These are phyloP conservation scores for Empidonax traillii DNA, from an alignment of 2,113 vertebrate genomes.

Conservation along the genomic window DNA sequence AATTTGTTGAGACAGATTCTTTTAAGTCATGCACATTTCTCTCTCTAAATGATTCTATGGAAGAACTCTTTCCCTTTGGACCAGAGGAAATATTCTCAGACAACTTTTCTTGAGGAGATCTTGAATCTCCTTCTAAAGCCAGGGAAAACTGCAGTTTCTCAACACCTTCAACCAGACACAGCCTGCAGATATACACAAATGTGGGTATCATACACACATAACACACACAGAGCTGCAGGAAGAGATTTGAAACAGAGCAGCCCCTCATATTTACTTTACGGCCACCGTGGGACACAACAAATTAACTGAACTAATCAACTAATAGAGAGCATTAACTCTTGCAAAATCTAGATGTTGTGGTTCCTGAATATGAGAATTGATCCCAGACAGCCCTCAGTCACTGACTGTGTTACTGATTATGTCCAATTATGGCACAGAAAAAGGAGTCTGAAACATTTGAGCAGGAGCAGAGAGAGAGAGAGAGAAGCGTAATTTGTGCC, in stretches of 20 bases:
- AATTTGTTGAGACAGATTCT: neutral
- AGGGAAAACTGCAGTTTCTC: neutral
- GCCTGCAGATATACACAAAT: neutral
- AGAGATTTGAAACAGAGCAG: conserved; percentile 1
- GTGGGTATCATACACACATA: neutral
- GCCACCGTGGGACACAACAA: conserved; percentile 44
- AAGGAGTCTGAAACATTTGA: conserved; percentile 18
- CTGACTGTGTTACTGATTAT: conserved; percentile 51
- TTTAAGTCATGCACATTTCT: neutral
- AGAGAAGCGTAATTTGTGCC: neutral
- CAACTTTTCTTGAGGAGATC: neutral
- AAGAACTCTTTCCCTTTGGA: neutral
- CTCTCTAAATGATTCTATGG: neutral
- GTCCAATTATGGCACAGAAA: conserved; percentile 56
- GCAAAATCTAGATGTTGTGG: neutral
- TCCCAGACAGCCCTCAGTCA: conserved; percentile 32
- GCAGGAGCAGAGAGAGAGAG: neutral
- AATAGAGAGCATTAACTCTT: conserved; percentile 53
- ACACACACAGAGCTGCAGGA: conserved; percentile 16
- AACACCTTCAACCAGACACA: neutral
- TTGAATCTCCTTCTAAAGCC: neutral
- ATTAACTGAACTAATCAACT: conserved; percentile 62
- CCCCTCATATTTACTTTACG: conserved; percentile 45
- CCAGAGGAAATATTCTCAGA: neutral
- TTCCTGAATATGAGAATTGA: conserved; percentile 16